A percentile compares a stretch with the other conserved stretches of the same genome.
These are phyloP conservation scores for Himalopsyche tibetana DNA, from an alignment of 2,888 invertebrate genomes.

Conservation along the genomic window DNA sequence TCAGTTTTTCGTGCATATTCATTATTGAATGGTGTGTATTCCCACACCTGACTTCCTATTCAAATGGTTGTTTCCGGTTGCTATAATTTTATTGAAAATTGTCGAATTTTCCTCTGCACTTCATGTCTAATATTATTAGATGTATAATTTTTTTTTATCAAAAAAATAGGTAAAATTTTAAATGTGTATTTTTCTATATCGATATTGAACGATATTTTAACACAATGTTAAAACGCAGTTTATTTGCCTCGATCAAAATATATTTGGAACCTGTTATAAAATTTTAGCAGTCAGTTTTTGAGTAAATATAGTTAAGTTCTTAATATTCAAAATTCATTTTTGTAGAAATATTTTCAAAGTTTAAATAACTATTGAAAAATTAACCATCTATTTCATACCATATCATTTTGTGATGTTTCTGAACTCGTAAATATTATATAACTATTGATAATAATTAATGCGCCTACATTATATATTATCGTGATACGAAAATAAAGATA, in stretches of 20 bases:
- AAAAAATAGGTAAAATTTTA: not conserved
- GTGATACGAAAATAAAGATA: not conserved
- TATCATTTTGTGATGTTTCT: constrained; percentile 11
- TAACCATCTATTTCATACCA: not conserved
- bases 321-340: too few relatives aligned
- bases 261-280: too few relatives aligned
- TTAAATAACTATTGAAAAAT: not conserved
- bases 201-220: too few relatives aligned
- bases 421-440: not conserved
- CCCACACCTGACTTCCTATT: too few relatives aligned
- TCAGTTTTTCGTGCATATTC: too few relatives aligned
- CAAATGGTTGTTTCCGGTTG: too few relatives aligned
- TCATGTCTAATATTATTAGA: not conserved
- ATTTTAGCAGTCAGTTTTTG: too few relatives aligned
- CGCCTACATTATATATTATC: not conserved
- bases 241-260: too few relatives aligned
- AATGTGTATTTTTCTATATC: constrained; percentile 9
- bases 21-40: too few relatives aligned
- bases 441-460: not conserved
- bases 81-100: too few relatives aligned
- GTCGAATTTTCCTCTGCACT: not conserved
- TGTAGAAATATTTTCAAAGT: not conserved
- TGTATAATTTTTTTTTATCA: not conserved
- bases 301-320: too few relatives aligned
- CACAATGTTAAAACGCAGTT: too few relatives aligned